Conservation (phyloP, 2,113 vertebrate genomes). For the Spheniscus mendiculus region DNA sequence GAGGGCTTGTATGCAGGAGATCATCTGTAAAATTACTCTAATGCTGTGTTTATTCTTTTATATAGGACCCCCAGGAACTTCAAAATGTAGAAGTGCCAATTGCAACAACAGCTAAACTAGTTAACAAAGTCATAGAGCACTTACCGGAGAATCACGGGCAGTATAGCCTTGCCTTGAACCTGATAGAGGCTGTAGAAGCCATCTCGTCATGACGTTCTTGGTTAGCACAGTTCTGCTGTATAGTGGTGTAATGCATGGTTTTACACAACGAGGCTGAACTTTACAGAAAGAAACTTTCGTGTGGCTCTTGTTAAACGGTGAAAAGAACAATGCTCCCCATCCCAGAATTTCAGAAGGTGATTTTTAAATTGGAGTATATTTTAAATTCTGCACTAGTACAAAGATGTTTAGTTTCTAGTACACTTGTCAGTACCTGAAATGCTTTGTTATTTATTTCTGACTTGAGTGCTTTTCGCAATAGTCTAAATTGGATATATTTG, state of each 20-base stretch:
- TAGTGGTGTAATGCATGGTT: neutral
- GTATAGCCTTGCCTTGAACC: slow-evolving; percentile 90
- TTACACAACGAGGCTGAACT: neutral
- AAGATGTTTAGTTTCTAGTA: slow-evolving; percentile 33
- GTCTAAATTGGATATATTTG: slow-evolving; percentile 41
- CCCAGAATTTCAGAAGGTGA: neutral
- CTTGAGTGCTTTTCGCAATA: slow-evolving; percentile 44
- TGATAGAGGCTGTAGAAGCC: slow-evolving; percentile 88
- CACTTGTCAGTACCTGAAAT: slow-evolving; percentile 37
- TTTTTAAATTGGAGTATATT: slow-evolving; percentile 54
- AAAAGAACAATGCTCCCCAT: neutral
- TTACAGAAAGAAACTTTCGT: neutral
- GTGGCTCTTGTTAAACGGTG: slow-evolving; percentile 38
- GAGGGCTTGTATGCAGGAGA: neutral
- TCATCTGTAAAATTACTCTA: neutral
- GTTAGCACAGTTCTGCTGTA: neutral
- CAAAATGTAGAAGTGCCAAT: slow-evolving; percentile 85
- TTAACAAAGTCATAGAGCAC: slow-evolving; percentile 88
- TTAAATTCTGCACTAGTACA: slow-evolving; percentile 49
- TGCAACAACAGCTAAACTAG: slow-evolving; percentile 81
- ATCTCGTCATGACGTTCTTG: slow-evolving; percentile 38
- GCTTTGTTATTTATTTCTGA: slow-evolving; percentile 71
- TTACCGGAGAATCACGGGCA: slow-evolving; percentile 93
- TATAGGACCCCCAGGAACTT: slow-evolving; percentile 90
- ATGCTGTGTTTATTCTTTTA: neutral